Evolutionary conservation across 2,113 vertebrate genomes (phyloP).

Genomic region (Motacilla tschutschensis): DNA sequence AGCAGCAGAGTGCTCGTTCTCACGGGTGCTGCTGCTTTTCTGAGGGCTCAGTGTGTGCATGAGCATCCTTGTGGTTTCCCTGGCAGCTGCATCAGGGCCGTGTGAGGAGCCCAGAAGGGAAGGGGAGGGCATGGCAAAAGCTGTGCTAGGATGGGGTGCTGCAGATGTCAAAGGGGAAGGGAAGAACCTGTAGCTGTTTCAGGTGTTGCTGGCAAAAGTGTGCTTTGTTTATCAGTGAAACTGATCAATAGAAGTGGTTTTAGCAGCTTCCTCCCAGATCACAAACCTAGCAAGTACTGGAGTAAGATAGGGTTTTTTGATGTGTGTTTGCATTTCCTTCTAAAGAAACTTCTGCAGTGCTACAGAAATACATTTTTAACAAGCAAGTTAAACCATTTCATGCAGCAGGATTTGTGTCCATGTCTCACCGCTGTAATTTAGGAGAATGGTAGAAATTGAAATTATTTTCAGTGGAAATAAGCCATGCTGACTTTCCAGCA

Average conservation of each 20-base stretch:
- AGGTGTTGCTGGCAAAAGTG: neutral
- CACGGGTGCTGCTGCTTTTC: neutral
- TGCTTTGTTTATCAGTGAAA: constrained; percentile 17
- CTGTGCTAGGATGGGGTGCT: neutral
- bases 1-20: neutral
- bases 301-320: neutral
- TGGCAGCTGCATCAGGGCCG: neutral
- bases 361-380: neutral
- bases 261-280: neutral
- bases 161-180: neutral
- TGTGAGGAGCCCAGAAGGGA: neutral
- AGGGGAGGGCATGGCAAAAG: neutral
- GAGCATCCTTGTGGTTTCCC: neutral
- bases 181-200: neutral
- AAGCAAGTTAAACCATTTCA: neutral
- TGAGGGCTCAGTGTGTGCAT: neutral
- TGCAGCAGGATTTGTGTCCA: neutral
- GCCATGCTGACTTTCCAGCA: neutral
- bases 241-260: constrained; percentile 4
- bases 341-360: neutral
- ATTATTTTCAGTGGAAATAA: neutral
- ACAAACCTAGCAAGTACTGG: neutral
- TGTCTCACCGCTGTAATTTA: neutral
- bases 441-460: neutral
- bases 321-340: constrained; percentile 8